Conservation (phyloP, 2,888 invertebrate species). For the Heliconius cydno region DNA sequence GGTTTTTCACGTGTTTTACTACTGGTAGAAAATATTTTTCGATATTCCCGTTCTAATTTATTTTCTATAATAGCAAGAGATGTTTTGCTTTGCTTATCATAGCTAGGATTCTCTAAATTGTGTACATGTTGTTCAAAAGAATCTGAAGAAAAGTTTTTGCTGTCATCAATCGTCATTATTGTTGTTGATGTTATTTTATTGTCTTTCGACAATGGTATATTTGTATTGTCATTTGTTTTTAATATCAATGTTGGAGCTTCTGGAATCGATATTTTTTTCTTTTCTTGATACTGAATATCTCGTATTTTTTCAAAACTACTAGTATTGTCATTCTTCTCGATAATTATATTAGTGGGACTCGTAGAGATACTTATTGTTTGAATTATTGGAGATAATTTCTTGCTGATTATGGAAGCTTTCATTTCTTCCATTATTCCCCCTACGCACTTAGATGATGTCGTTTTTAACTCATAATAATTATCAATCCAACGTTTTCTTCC, state of each 20-base stretch:
- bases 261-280: neutral
- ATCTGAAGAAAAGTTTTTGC: slow-evolving; percentile 63
- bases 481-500: slow-evolving; percentile 53
- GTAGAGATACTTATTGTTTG: slow-evolving; percentile 60
- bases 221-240: slow-evolving; percentile 26
- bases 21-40: slow-evolving; percentile 61
- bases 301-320: slow-evolving; percentile 52
- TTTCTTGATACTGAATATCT: neutral
- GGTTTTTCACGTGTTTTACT: slow-evolving; percentile 55
- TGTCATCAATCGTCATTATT: slow-evolving; percentile 46
- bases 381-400: slow-evolving; percentile 66
- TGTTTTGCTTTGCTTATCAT: slow-evolving; percentile 53
- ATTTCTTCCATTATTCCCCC: slow-evolving; percentile 57
- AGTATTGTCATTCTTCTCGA: slow-evolving; percentile 43
- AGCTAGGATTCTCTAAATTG: slow-evolving; percentile 65
- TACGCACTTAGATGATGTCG: slow-evolving; percentile 66
- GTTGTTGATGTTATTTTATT: slow-evolving; percentile 41
- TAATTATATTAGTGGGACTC: slow-evolving; percentile 51
- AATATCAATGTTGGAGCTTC: neutral
- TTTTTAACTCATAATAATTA: slow-evolving; percentile 60
- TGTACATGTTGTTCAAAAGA: slow-evolving; percentile 69
- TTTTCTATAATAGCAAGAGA: slow-evolving; percentile 66
- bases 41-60: slow-evolving; percentile 68
- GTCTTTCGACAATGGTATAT: slow-evolving; percentile 1
- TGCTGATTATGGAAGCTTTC: slow-evolving; percentile 53